phyloP scores from a whole-genome alignment of 2,888 invertebrate species.

The Drosophila kambysellisi region DNA sequence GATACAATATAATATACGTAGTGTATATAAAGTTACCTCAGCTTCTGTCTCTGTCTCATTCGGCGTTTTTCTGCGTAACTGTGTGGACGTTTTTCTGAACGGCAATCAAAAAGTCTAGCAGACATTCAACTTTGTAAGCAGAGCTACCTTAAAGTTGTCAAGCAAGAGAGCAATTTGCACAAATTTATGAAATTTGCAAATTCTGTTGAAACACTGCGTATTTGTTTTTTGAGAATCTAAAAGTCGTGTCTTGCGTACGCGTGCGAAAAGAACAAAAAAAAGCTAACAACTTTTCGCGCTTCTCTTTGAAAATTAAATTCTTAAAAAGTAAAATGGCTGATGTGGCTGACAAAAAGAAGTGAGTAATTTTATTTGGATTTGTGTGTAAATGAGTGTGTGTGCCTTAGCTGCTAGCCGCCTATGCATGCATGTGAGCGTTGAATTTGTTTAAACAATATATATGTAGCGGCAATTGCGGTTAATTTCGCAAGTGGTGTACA shows the following conservation, averaged over 20 bases:
- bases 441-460: constrained; percentile 57
- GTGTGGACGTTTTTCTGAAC: constrained; percentile 70
- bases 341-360: constrained; percentile 85
- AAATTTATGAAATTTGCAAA: constrained; percentile 65
- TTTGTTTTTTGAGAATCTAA: constrained; percentile 40
- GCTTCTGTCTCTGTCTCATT: constrained; percentile 83
- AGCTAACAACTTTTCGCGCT: constrained; percentile 63
- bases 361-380: constrained; percentile 76
- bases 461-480: constrained; percentile 38
- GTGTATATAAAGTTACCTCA: constrained; percentile 59
- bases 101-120: constrained; percentile 53
- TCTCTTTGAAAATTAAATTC: constrained; percentile 60
- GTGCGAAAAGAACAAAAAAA: constrained; percentile 33
- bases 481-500: constrained; percentile 62
- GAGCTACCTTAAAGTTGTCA: constrained; percentile 66
- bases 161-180: constrained; percentile 67
- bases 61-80: constrained; percentile 83
- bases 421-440: constrained; percentile 38
- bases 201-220: constrained; percentile 32
- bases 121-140: constrained; percentile 60
- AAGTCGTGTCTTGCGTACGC: constrained; percentile 45
- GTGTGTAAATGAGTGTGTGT: constrained; percentile 45
- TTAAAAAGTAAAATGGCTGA: constrained; percentile 84
- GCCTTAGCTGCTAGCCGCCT: constrained; percentile 6
- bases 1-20: constrained; percentile 26